Conservation (phyloP, 1,140 invertebrate genomes). For the Notospermus geniculatus region DNA sequence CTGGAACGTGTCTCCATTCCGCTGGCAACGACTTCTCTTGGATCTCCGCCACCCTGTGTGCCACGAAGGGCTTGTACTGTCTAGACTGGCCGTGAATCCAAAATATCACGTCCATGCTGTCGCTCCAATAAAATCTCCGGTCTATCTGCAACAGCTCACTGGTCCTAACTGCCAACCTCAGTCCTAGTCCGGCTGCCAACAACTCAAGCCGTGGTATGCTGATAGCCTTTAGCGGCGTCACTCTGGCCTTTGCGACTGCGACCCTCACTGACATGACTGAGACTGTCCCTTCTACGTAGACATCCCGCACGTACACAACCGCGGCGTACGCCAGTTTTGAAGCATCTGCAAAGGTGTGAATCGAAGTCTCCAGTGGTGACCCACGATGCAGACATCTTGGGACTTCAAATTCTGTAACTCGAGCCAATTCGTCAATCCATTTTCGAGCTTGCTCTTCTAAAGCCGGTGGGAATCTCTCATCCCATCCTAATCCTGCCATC, state of each 20-base stretch:
- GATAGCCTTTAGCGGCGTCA: neutral
- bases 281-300: neutral
- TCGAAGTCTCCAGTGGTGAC: neutral
- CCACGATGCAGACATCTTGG: neutral
- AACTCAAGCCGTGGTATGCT: neutral
- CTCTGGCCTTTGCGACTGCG: neutral
- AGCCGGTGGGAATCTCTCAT: neutral
- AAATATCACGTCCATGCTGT: conserved; percentile 9
- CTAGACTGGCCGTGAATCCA: too few species aligned
- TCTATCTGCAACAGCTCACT: too few species aligned
- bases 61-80: too few species aligned
- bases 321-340: neutral
- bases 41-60: too few species aligned
- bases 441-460: neutral
- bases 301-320: neutral
- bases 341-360: neutral
- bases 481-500: neutral
- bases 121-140: too few species aligned
- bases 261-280: neutral
- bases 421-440: neutral
- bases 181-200: neutral
- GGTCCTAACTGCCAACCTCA: too few species aligned
- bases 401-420: neutral
- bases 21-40: too few species aligned
- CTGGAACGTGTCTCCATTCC: too few species aligned